Conservation (phyloP, 2,888 invertebrate species). For the Eupithecia dodoneata region DNA sequence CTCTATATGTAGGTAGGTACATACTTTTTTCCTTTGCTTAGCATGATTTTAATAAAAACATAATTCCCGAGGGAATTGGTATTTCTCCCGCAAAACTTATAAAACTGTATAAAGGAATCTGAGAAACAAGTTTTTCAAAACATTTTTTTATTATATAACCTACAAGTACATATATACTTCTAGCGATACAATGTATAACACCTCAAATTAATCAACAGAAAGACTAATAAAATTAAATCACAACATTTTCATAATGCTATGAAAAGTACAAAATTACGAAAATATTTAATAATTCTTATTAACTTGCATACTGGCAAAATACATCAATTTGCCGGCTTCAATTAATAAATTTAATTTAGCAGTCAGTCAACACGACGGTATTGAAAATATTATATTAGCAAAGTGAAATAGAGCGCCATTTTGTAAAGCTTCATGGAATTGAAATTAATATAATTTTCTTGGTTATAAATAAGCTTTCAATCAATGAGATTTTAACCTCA, state of each 20-base stretch:
- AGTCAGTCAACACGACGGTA: conserved; percentile 10
- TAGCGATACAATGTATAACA: too few relatives aligned
- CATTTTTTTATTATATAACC: too few relatives aligned
- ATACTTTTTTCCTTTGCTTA: too few relatives aligned
- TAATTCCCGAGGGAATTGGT: too few relatives aligned
- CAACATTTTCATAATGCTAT: background rate
- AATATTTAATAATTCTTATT: conserved; percentile 4
- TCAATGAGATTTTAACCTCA: too few relatives aligned
- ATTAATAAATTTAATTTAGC: conserved; percentile 15
- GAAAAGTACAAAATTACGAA: background rate
- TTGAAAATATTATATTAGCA: conserved; percentile 8
- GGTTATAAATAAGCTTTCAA: background rate
- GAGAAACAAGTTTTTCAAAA: too few relatives aligned
- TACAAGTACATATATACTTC: too few relatives aligned
- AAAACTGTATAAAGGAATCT: too few relatives aligned
- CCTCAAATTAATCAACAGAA: too few relatives aligned
- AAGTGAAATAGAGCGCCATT: background rate
- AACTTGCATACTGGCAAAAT: conserved; percentile 18
- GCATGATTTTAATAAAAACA: too few relatives aligned
- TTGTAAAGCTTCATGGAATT: background rate
- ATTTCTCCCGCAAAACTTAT: too few relatives aligned
- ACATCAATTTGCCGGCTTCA: conserved; percentile 58
- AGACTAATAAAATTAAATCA: background rate
- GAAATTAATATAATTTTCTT: conserved; percentile 4
- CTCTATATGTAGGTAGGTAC: too few relatives aligned